These are phyloP conservation scores for Hemichromis elongatus DNA, from an alignment of 2,113 vertebrate genomes.

Conservation along the genomic window DNA sequence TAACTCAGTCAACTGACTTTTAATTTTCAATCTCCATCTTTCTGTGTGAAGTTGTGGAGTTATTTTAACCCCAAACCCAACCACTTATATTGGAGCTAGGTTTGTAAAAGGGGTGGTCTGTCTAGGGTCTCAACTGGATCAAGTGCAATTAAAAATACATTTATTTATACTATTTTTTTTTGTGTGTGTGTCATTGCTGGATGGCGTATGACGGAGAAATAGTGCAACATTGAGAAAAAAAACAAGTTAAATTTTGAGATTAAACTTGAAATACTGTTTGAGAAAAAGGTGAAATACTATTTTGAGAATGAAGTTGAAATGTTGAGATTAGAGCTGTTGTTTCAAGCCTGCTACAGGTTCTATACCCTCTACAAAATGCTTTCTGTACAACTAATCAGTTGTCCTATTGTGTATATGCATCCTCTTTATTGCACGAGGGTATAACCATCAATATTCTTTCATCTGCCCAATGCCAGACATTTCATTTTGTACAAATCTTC, in stretches of 20 bases:
- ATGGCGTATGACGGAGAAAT: not conserved
- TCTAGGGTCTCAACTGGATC: not conserved
- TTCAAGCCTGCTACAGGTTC: not conserved
- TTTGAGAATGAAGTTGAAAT: too few relatives aligned
- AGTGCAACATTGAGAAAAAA: not conserved
- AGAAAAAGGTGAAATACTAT: not conserved
- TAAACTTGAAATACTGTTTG: not conserved
- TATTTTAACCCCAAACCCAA: slow-evolving; percentile 57
- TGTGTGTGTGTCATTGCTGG: not conserved
- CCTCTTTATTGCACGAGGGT: too few relatives aligned
- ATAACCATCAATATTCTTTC: too few relatives aligned
- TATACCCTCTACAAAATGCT: not conserved
- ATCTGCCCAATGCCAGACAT: too few relatives aligned
- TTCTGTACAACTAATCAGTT: not conserved
- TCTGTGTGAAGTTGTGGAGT: slow-evolving; percentile 46
- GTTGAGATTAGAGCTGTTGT: not conserved
- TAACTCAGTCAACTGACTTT: slow-evolving; percentile 42
- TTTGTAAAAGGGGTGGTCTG: slow-evolving; percentile 25
- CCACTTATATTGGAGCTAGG: not conserved
- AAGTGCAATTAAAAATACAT: not conserved
- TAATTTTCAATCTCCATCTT: slow-evolving; percentile 33
- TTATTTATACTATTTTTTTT: not conserved
- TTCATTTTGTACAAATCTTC: too few relatives aligned
- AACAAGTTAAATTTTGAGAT: not conserved
- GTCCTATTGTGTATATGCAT: not conserved